These are phyloP conservation scores for Scophthalmus maximus DNA, from an alignment of 2,113 vertebrate species.

Conservation along the genomic window DNA sequence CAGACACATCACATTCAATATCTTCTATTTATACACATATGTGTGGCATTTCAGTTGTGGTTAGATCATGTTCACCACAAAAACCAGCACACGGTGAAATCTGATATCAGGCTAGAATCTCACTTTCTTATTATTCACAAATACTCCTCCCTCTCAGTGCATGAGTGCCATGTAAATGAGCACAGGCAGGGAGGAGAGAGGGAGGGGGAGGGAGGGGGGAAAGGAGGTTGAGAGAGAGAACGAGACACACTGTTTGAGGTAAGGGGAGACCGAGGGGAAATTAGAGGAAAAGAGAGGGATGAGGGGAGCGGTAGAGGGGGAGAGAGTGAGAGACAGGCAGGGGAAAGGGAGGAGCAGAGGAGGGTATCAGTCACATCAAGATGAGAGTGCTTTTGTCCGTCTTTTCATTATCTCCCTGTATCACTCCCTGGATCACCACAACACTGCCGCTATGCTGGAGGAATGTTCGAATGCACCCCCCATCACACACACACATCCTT, in stretches of 20 bases:
- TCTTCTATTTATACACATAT: conserved; percentile 75
- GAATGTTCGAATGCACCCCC: conserved; percentile 81
- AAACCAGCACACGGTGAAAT: conserved; percentile 62
- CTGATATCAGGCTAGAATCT: conserved; percentile 68
- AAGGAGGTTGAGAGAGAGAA: conserved; percentile 56
- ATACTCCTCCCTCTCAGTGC: conserved; percentile 77
- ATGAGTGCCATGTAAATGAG: conserved; percentile 88
- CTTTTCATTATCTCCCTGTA: conserved; percentile 87
- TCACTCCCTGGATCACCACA: conserved; percentile 85
- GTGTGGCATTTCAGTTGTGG: conserved; percentile 53
- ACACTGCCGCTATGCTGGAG: conserved; percentile 78
- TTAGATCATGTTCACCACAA: conserved; percentile 62
- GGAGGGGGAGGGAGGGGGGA: conserved; percentile 32
- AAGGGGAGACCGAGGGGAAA: conserved; percentile 67
- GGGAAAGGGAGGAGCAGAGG: conserved; percentile 60
- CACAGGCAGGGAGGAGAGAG: conserved; percentile 60
- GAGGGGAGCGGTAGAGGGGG: conserved; percentile 41
- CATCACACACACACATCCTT: conserved; percentile 4
- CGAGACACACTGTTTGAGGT: conserved; percentile 73
- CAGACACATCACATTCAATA: conserved; percentile 60
- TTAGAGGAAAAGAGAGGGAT: conserved; percentile 61
- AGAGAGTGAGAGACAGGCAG: conserved; percentile 48
- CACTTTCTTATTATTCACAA: conserved; percentile 84
- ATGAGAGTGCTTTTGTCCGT: conserved; percentile 87
- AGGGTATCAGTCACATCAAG: conserved; percentile 84